Evolutionary conservation across 2,113 vertebrate species (phyloP).

Genomic region (Lophius piscatorius): DNA sequence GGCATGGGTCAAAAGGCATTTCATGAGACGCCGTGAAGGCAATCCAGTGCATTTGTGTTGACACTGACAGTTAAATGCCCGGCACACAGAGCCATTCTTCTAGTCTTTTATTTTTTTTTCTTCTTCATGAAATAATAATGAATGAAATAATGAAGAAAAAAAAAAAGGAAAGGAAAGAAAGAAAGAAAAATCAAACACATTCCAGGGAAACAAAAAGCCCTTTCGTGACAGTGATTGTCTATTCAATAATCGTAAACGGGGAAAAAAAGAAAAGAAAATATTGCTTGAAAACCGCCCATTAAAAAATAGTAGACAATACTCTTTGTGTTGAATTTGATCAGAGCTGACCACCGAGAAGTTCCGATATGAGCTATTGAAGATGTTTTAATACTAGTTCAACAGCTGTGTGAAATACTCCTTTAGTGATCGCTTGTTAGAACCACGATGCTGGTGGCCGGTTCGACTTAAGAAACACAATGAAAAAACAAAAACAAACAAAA

Average conservation of each 20-base stretch:
- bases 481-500: not conserved
- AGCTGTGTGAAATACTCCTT: conserved; percentile 50
- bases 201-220: conserved; percentile 83
- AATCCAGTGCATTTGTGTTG: conserved; percentile 77
- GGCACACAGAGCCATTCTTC: conserved; percentile 75
- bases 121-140: conserved; percentile 49
- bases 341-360: conserved; percentile 53
- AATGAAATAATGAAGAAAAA: not conserved
- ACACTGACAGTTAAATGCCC: conserved; percentile 78
- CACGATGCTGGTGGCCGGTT: conserved; percentile 46
- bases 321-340: conserved; percentile 54
- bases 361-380: conserved; percentile 50
- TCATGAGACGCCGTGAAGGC: conserved; percentile 78
- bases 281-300: conserved; percentile 77
- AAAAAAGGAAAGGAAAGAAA: conserved; percentile 2
- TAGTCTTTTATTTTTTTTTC: conserved; percentile 68
- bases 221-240: conserved; percentile 85
- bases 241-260: conserved; percentile 69
- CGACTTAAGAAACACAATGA: conserved; percentile 37
- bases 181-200: conserved; percentile 64
- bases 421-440: conserved; percentile 44
- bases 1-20: conserved; percentile 82
- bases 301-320: conserved; percentile 59
- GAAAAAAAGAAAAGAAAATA: conserved; percentile 68
- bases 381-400: conserved; percentile 61